Evolutionary conservation across 1,140 invertebrate species (phyloP).

Genomic region (Mylabris phalerata): DNA sequence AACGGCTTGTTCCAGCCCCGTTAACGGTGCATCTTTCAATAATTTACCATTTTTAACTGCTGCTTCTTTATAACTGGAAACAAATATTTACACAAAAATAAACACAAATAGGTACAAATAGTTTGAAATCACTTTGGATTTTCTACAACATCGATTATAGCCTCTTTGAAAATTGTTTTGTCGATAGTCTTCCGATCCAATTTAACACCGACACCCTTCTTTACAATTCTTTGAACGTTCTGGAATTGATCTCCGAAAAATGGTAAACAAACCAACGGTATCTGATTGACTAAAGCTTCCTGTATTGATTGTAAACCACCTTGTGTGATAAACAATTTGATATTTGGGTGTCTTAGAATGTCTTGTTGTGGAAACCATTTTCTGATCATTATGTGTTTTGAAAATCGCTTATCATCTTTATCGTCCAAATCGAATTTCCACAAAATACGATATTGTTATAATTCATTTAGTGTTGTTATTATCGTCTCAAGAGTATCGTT

Average conservation of each 20-base stretch:
- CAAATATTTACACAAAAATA: not conserved
- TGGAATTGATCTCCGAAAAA: conserved; percentile 32
- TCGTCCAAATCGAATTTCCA: conserved; percentile 45
- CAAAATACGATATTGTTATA: conserved; percentile 43
- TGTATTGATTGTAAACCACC: conserved; percentile 44
- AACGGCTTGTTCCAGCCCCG: conserved; percentile 41
- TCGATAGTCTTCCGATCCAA: conserved; percentile 7
- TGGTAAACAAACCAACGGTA: conserved; percentile 44
- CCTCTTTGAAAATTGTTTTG: conserved; percentile 19
- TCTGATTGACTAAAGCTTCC: conserved; percentile 42
- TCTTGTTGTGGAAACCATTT: conserved; percentile 50
- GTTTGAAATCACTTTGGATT: conserved; percentile 10
- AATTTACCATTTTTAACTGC: conserved; percentile 24
- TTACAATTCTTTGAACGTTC: conserved; percentile 26
- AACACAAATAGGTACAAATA: not conserved
- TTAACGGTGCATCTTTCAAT: conserved; percentile 36
- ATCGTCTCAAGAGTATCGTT: too few relatives aligned
- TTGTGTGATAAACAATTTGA: conserved; percentile 45
- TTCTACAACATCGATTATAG: conserved; percentile 21
- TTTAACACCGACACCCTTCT: conserved; percentile 1
- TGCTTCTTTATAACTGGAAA: conserved; percentile 29
- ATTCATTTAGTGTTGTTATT: too few relatives aligned
- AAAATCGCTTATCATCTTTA: conserved; percentile 35
- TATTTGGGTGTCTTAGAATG: conserved; percentile 42
- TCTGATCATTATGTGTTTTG: conserved; percentile 33